Conservation (phyloP, 2,888 invertebrate genomes). For the Scaptomyza reducta region DNA sequence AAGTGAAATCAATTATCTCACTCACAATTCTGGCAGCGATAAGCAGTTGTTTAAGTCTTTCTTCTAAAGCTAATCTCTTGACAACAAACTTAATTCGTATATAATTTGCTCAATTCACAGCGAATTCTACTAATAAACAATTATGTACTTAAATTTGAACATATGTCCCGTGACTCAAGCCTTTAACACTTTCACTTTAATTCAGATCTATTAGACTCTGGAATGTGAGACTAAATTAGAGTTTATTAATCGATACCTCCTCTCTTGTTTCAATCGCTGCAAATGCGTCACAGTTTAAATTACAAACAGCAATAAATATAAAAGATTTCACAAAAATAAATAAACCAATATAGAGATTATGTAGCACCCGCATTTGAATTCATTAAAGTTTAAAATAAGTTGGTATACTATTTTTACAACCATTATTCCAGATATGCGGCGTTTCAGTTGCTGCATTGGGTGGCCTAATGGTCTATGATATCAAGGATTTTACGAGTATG, state of each 20-base stretch:
- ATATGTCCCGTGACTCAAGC: too few species aligned
- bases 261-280: background rate
- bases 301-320: background rate
- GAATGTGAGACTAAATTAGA: too few species aligned
- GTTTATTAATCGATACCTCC: too few species aligned
- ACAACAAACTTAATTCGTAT: too few species aligned
- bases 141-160: too few species aligned
- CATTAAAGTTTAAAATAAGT: background rate
- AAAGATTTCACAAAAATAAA: background rate
- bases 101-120: too few species aligned
- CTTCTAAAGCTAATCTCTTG: background rate
- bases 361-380: background rate
- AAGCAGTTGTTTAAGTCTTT: background rate
- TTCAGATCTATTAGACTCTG: too few species aligned
- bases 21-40: background rate
- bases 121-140: too few species aligned
- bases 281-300: background rate
- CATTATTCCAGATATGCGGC: slow-evolving; percentile 20
- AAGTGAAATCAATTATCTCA: background rate
- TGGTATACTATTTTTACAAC: background rate
- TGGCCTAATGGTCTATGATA: background rate
- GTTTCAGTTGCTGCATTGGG: background rate
- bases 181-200: too few species aligned
- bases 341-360: background rate
- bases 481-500: background rate